Evolutionary conservation across 2,113 vertebrate genomes (phyloP).

Genomic region (Aldabrachelys gigantea): DNA sequence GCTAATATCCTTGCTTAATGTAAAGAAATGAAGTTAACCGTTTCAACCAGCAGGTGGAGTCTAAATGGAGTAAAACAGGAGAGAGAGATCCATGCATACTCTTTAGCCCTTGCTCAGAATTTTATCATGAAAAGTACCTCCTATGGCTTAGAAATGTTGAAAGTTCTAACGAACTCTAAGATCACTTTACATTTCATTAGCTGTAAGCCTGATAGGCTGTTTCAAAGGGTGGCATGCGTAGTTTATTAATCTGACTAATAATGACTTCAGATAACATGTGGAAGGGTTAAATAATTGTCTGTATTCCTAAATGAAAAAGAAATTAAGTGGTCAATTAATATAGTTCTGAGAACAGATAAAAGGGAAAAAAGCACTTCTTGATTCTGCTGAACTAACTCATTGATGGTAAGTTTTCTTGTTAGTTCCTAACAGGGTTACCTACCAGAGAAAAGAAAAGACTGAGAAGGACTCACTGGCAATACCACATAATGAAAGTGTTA

Average conservation of each 20-base stretch:
- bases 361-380: neutral
- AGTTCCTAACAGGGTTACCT: neutral
- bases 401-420: neutral
- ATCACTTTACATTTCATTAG: fast-evolving
- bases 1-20: neutral
- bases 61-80: constrained; percentile 44
- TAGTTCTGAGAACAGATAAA: neutral
- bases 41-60: constrained; percentile 71
- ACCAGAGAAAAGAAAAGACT: neutral
- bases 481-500: neutral
- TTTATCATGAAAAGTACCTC: neutral
- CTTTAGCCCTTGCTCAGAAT: neutral
- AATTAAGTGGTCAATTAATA: neutral
- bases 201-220: neutral
- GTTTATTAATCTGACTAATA: neutral
- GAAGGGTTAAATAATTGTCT: neutral
- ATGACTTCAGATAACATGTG: neutral
- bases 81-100: neutral
- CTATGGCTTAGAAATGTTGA: neutral
- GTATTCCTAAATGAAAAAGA: neutral
- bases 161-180: fast-evolving
- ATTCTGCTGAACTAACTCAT: neutral
- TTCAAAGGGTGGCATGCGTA: fast-evolving
- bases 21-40: constrained; percentile 29
- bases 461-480: neutral